A percentile compares a stretch with the other conserved stretches of the same genome.
phyloP scores from a whole-genome alignment of 2,113 vertebrate species.

The Microcebus ravelobensis region DNA sequence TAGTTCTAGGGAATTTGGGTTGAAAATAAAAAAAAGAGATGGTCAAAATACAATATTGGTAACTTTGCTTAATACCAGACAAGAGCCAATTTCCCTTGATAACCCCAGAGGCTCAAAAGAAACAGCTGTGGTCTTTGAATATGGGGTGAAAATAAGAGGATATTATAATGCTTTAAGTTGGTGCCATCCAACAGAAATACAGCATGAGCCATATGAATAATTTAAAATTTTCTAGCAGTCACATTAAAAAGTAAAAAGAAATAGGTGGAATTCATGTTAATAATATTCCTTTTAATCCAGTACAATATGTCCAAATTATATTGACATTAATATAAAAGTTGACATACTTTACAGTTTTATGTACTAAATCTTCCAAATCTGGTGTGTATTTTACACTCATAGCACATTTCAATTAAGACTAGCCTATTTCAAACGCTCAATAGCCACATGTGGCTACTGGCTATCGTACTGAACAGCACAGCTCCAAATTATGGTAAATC shows the following conservation, averaged over 20 bases:
- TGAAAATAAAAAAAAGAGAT: constrained; percentile 13
- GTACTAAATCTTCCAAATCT: constrained; percentile 17
- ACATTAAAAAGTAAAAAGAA: not conserved
- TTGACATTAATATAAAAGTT: not conserved
- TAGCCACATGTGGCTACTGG: not conserved
- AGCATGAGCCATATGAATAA: not conserved
- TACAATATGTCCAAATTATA: not conserved
- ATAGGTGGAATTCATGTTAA: not conserved
- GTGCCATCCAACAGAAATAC: not conserved
- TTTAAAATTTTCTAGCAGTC: not conserved
- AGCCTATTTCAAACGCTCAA: not conserved
- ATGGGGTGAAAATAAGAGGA: not conserved
- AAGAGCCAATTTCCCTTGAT: not conserved
- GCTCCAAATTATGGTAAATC: not conserved
- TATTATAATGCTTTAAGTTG: not conserved
- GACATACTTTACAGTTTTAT: not conserved
- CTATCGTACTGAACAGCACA: not conserved
- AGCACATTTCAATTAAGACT: not conserved
- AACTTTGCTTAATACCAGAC: not conserved
- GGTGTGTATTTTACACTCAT: not conserved
- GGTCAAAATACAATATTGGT: not conserved
- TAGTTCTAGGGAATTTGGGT: not conserved
- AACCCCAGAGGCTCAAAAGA: not conserved
- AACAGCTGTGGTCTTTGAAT: not conserved
- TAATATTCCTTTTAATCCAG: not conserved